A percentile compares a stretch with the other conserved stretches of the same genome.
phyloP scores from a whole-genome alignment of 2,797 vertebrate genomes.

The Okamejei kenojei region DNA sequence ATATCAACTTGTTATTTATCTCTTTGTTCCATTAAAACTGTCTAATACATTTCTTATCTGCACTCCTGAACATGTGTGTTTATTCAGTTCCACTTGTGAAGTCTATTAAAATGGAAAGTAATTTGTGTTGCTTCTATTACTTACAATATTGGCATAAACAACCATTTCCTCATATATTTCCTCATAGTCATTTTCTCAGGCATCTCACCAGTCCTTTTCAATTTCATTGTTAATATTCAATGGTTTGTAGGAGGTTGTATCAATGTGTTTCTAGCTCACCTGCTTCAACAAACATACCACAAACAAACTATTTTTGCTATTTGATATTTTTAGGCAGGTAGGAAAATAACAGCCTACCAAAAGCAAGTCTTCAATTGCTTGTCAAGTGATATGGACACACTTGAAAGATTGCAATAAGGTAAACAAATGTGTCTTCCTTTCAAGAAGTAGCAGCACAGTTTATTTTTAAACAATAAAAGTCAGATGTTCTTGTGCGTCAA shows the following conservation, averaged over 20 bases:
- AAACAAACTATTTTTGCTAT: background rate
- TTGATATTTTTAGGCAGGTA: background rate
- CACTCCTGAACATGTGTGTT: too few relatives aligned
- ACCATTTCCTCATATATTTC: background rate
- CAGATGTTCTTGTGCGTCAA: background rate
- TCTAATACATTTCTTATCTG: background rate
- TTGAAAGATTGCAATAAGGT: background rate
- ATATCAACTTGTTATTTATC: background rate
- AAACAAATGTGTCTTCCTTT: background rate
- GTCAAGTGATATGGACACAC: background rate
- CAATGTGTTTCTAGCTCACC: background rate
- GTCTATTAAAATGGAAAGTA: background rate
- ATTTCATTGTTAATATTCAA: background rate
- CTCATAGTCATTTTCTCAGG: background rate
- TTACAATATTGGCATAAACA: background rate
- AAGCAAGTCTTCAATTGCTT: background rate
- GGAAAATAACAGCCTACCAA: too few relatives aligned
- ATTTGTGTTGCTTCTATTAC: background rate
- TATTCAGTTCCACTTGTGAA: background rate
- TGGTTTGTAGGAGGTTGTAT: background rate
- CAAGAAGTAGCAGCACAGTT: background rate
- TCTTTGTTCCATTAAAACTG: background rate
- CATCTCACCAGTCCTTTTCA: background rate
- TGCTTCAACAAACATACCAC: background rate
- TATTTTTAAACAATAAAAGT: background rate